A percentile compares a stretch with the other conserved stretches of the same genome.
phyloP scores from a whole-genome alignment of 2,888 invertebrate genomes.

The Chrysopilus asiliformis region DNA sequence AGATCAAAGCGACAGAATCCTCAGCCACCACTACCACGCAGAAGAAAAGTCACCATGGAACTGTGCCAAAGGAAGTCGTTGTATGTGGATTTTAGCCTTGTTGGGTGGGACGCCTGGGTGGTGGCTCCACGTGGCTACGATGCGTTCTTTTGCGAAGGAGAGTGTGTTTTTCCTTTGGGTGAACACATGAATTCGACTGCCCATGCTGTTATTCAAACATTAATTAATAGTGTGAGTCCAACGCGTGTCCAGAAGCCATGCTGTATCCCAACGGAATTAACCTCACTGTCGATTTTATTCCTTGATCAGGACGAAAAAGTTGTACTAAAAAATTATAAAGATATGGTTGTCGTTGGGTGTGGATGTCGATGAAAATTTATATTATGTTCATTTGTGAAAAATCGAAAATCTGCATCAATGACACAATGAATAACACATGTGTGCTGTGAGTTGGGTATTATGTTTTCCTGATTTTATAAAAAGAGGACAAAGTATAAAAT shows the following conservation, averaged over 20 bases:
- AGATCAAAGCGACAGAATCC: no score
- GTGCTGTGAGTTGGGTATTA: no score
- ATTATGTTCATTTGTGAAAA: no score
- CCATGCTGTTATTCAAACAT: conserved; percentile 95
- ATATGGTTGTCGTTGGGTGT: conserved; percentile 96
- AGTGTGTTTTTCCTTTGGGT: conserved; percentile 86
- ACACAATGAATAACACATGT: no score
- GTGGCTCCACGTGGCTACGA: conserved; percentile 93
- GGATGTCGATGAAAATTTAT: conserved; percentile 97
- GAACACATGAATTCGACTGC: conserved; percentile 94
- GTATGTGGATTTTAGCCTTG: conserved; percentile 90
- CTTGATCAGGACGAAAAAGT: conserved; percentile 88
- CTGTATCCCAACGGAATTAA: conserved; percentile 91
- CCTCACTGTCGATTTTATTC: conserved; percentile 92
- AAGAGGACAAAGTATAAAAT: no score
- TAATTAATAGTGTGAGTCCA: conserved; percentile 89
- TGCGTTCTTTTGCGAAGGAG: conserved; percentile 91
- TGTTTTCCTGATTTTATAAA: no score
- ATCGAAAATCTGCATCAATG: no score
- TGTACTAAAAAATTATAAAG: conserved; percentile 95
- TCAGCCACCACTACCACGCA: conserved; percentile 34
- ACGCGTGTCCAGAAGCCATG: conserved; percentile 87
- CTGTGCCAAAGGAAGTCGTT: conserved; percentile 78
- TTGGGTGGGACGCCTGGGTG: conserved; percentile 99
- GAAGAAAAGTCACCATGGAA: conserved; percentile 58